A percentile compares a stretch with the other conserved stretches of the same genome.
phyloP scores from a whole-genome alignment of 1,140 invertebrate genomes.

The Zaprionus capensis region DNA sequence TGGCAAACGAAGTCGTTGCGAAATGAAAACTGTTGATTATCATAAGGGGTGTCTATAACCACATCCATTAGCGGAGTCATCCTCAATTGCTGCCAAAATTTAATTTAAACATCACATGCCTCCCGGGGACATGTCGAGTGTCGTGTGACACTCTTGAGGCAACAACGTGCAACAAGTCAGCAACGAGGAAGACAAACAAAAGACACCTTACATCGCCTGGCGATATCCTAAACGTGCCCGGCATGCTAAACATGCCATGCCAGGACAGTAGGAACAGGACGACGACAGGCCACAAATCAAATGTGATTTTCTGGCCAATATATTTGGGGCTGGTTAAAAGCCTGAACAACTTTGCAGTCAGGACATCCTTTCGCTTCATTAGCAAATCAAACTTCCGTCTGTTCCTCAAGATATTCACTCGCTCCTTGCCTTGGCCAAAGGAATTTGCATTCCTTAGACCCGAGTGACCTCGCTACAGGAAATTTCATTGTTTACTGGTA shows the following conservation, averaged over 20 bases:
- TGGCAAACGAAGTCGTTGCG: slow-evolving; percentile 26
- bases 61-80: slow-evolving; percentile 6
- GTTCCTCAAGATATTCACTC: slow-evolving; percentile 56
- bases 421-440: slow-evolving; percentile 10
- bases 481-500: slow-evolving; percentile 62
- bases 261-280: background rate
- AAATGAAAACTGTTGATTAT: slow-evolving; percentile 26
- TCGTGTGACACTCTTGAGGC: slow-evolving; percentile 42
- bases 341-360: slow-evolving; percentile 46
- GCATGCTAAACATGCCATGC: slow-evolving; percentile 55
- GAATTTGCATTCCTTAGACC: slow-evolving; percentile 66
- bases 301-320: slow-evolving; percentile 81
- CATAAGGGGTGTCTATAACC: background rate
- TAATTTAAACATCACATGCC: slow-evolving; percentile 63
- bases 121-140: background rate
- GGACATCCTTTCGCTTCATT: slow-evolving; percentile 76
- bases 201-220: slow-evolving; percentile 20
- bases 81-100: slow-evolving; percentile 57
- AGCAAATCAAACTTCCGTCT: slow-evolving; percentile 81
- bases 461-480: slow-evolving; percentile 35
- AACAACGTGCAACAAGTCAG: slow-evolving; percentile 62
- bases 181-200: slow-evolving; percentile 53
- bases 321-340: slow-evolving; percentile 39
- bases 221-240: slow-evolving; percentile 72
- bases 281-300: slow-evolving; percentile 59